Conservation (phyloP, 1,140 invertebrate genomes). For the Drosophila lacertosa region DNA sequence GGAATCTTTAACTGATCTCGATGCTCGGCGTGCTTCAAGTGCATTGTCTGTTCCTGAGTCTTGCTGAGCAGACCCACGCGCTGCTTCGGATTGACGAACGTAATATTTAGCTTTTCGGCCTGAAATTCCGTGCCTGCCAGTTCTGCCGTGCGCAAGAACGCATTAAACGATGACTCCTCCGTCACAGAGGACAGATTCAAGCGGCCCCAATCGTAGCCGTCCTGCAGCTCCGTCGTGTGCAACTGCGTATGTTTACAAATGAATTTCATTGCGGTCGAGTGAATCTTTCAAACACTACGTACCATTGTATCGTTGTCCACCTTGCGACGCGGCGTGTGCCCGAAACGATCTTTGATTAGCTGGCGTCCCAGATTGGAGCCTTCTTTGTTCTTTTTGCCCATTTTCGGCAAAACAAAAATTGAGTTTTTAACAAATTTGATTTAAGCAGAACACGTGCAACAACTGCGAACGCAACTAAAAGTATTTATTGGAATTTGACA, state of each 20-base stretch:
- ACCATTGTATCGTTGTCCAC: conserved; percentile 88
- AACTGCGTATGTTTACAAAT: conserved; percentile 85
- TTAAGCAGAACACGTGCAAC: conserved; percentile 36
- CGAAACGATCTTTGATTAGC: conserved; percentile 91
- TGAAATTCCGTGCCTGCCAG: conserved; percentile 96
- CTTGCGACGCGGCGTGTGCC: conserved; percentile 85
- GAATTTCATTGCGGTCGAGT: background rate
- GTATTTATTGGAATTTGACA: background rate
- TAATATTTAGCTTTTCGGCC: conserved; percentile 94
- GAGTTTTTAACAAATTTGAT: conserved; percentile 2
- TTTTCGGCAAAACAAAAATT: conserved; percentile 25
- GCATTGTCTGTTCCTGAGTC: conserved; percentile 87
- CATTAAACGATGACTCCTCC: conserved; percentile 97
- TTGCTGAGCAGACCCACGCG: conserved; percentile 87
- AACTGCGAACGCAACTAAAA: conserved; percentile 6
- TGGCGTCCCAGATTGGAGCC: conserved; percentile 87
- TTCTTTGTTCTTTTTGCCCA: conserved; percentile 76
- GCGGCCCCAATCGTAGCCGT: conserved; percentile 95
- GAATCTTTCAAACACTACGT: conserved; percentile 1
- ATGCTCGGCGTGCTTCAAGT: conserved; percentile 88
- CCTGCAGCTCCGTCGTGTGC: conserved; percentile 94
- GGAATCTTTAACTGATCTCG: conserved; percentile 90
- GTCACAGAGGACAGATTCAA: conserved; percentile 97
- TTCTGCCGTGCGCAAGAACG: conserved; percentile 97
- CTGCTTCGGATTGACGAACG: conserved; percentile 85